Conservation (phyloP, 2,113 vertebrate genomes). For the Catharus fuscescens region DNA sequence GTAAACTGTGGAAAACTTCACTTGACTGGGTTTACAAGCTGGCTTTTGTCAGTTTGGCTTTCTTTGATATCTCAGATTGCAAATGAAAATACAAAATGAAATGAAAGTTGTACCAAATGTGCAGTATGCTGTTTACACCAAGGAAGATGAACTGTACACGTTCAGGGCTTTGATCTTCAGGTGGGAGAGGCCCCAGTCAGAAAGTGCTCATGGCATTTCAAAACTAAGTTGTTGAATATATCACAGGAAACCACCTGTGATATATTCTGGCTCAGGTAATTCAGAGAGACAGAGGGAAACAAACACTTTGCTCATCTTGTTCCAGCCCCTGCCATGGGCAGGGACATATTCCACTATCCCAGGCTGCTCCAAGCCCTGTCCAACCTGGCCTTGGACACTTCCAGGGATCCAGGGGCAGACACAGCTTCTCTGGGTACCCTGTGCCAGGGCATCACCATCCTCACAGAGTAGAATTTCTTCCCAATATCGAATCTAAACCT, state of each 20-base stretch:
- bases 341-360: accelerated
- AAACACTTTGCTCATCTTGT: background rate
- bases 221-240: background rate
- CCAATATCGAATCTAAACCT: background rate
- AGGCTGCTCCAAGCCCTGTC: background rate
- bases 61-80: constrained; percentile 26
- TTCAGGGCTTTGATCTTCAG: constrained; percentile 26
- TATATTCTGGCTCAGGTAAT: background rate
- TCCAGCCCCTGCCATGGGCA: background rate
- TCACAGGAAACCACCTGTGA: background rate
- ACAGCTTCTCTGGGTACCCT: background rate
- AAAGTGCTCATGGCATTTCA: background rate
- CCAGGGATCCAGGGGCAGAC: background rate
- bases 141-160: background rate
- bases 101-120: background rate
- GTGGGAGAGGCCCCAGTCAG: background rate
- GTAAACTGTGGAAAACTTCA: background rate
- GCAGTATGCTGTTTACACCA: background rate
- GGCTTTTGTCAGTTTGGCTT: constrained; percentile 42
- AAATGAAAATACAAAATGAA: background rate
- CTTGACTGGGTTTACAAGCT: constrained; percentile 15
- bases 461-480: background rate
- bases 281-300: background rate
- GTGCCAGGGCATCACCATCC: accelerated
- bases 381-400: accelerated